phyloP scores from a whole-genome alignment of 2,113 vertebrate species.

The Dermatemys mawii region DNA sequence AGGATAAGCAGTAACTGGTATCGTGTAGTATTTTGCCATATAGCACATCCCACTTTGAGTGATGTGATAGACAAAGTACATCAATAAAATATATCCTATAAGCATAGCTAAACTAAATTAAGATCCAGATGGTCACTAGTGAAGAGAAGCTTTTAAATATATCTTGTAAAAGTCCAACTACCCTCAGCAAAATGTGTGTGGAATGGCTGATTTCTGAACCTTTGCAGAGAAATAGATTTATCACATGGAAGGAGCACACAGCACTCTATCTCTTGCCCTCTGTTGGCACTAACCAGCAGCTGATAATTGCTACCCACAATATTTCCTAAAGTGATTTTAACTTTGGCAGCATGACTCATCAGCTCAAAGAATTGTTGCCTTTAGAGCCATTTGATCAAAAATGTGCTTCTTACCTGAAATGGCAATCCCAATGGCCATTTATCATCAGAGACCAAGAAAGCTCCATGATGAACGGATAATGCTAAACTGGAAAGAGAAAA shows the following conservation, averaged over 20 bases:
- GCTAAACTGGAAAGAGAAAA: neutral
- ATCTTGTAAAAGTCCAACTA: neutral
- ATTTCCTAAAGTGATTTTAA: neutral
- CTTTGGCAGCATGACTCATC: neutral
- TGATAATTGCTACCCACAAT: neutral
- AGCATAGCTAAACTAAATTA: neutral
- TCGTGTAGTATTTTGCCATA: neutral
- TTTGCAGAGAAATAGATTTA: neutral
- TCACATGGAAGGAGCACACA: neutral
- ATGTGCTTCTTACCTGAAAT: neutral
- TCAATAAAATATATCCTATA: neutral
- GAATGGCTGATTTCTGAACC: neutral
- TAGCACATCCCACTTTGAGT: neutral
- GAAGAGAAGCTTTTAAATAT: neutral
- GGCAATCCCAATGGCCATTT: neutral
- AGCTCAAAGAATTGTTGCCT: neutral
- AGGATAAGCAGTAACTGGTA: neutral
- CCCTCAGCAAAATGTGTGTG: neutral
- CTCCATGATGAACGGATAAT: neutral
- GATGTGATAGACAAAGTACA: neutral
- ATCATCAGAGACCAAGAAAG: neutral
- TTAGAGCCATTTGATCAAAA: conserved; percentile 21
- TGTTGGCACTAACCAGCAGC: neutral
- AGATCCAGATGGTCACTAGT: conserved; percentile 13
- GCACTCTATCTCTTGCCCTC: neutral